A percentile compares a stretch with the other conserved stretches of the same genome.
Conservation (phyloP, 1,140 invertebrate species). For the Wiebesia pumilae region DNA sequence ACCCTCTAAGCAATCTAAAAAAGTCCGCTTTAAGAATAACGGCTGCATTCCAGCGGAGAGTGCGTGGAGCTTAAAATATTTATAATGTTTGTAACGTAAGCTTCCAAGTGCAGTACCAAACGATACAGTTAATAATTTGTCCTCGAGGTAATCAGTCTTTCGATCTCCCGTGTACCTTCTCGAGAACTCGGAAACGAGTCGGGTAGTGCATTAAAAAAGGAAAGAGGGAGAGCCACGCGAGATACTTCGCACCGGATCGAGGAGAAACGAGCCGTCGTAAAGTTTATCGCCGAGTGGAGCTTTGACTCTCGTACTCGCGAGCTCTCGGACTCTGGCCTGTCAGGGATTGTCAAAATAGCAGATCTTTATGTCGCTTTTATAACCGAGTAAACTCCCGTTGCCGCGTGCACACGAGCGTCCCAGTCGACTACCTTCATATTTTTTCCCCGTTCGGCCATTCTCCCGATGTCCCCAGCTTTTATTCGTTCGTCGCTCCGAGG, state of each 20-base stretch:
- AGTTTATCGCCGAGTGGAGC: constrained; percentile 65
- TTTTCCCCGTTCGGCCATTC: background rate
- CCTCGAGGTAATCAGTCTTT: background rate
- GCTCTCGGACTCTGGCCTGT: constrained; percentile 49
- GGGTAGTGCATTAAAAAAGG: constrained; percentile 17
- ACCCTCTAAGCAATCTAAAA: background rate
- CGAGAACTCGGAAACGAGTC: constrained; percentile 1
- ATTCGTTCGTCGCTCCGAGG: background rate
- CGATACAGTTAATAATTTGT: constrained; percentile 49
- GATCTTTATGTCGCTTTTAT: constrained; percentile 73
- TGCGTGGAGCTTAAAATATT: background rate
- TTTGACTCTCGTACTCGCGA: constrained; percentile 38
- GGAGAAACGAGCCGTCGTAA: constrained; percentile 69
- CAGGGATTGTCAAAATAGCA: constrained; percentile 73
- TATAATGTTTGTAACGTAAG: background rate
- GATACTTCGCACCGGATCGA: constrained; percentile 59
- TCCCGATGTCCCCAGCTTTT: background rate
- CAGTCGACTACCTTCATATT: background rate
- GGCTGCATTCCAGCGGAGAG: background rate
- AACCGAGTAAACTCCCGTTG: constrained; percentile 62
- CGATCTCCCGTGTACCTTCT: background rate
- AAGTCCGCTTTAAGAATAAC: background rate
- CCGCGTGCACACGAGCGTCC: constrained; percentile 60
- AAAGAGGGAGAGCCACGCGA: constrained; percentile 55
- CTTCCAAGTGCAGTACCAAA: constrained; percentile 16